phyloP scores from a whole-genome alignment of 2,888 invertebrate genomes.

The Carpatolechia fugitivella region DNA sequence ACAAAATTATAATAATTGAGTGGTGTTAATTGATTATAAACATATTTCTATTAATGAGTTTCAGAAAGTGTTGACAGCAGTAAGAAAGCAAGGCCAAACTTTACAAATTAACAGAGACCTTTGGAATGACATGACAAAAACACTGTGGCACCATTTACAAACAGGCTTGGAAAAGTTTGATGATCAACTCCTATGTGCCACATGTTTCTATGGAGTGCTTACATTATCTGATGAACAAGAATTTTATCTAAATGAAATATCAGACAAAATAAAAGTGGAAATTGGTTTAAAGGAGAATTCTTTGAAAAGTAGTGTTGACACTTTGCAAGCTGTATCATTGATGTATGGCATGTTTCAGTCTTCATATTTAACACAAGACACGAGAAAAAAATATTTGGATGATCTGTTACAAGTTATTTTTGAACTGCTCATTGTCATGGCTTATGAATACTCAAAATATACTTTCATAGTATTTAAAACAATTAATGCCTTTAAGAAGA shows the following conservation, averaged over 20 bases:
- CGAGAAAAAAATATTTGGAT: slow-evolving; percentile 25
- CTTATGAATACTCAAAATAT: slow-evolving; percentile 74
- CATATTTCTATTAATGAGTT: too few species aligned
- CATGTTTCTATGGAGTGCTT: slow-evolving; percentile 59
- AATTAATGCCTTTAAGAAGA: slow-evolving; percentile 62
- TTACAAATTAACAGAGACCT: slow-evolving; percentile 19
- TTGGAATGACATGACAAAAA: slow-evolving; percentile 26
- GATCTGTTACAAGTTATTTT: slow-evolving; percentile 42
- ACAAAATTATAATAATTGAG: too few species aligned
- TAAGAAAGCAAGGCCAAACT: slow-evolving; percentile 12
- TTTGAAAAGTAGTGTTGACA: slow-evolving; percentile 26
- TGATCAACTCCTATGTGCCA: slow-evolving; percentile 63
- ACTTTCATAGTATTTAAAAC: slow-evolving; percentile 76
- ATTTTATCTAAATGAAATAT: slow-evolving; percentile 40
- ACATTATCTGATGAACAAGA: slow-evolving; percentile 38
- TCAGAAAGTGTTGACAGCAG: not conserved
- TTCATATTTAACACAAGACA: slow-evolving; percentile 40
- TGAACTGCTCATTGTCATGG: slow-evolving; percentile 48
- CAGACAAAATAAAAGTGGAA: slow-evolving; percentile 37
- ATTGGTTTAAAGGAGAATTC: slow-evolving; percentile 28
- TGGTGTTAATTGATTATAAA: too few species aligned
- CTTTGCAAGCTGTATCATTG: slow-evolving; percentile 45
- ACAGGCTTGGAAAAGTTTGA: slow-evolving; percentile 51
- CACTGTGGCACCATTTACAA: slow-evolving; percentile 53
- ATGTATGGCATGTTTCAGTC: slow-evolving; percentile 72